Evolutionary conservation across 2,888 invertebrate species (phyloP), one percentile per base, ranked within the genome.

Genomic region (Synergus laeviventris): DNA sequence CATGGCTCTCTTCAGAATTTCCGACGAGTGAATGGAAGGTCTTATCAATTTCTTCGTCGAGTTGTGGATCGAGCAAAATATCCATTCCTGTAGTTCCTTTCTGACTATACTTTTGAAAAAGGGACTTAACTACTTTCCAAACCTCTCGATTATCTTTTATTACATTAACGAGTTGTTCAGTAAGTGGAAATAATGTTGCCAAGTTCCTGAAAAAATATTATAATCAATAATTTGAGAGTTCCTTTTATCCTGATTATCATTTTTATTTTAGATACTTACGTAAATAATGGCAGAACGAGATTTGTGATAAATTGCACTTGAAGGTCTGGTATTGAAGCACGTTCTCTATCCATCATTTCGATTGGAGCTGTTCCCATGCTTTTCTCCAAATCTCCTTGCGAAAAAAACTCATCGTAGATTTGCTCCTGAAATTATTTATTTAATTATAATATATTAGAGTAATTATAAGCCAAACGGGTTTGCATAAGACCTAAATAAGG

Each of bases 331-430:
- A 97, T 96, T 83, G 94, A 94, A 42, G 96, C 97, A 87, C 94
- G 94, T 82, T 96, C 95, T 21, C 96, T 92, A 88, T 97, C 96
- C 96, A 96, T 96, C 94, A 95, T 96, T 86, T 93, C 93, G 54
- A 92, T 90, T 0, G 97, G 96, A 45, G 93, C 91, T 42, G 93
- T 93, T 0, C 97, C 97, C 91, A 95, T 94, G 76, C 94, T 94
- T 90, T 95, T 96, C 91, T 97, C 97, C 85, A 95, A 91, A 88
- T 97, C 97, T 5, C 97, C 97, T 92, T 97, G 96, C 66, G 94
- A 94, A 92, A 97, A 97, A 91, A 97, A 97, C 91, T 97, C 97
- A 74, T 94, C 93, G 87, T 97, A 94, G 60, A 96, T 94, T 78
- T 94, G 92, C 78, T 95, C 94, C 95, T 95, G 11, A 24, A 76